phyloP scores from a whole-genome alignment of 2,113 vertebrate genomes.

The Hemiscyllium ocellatum region DNA sequence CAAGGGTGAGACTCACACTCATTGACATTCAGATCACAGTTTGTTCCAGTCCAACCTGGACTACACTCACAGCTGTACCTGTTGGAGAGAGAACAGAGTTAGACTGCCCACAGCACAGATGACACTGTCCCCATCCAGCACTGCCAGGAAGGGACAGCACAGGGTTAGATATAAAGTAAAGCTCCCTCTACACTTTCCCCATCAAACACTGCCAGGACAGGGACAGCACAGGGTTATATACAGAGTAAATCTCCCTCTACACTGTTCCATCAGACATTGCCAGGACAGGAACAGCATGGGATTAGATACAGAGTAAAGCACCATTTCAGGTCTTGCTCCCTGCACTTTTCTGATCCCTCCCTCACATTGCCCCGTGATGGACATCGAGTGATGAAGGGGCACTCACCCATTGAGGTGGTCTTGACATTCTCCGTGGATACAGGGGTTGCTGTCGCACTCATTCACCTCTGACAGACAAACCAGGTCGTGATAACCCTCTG shows the following conservation, averaged over 20 bases:
- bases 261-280: too few species aligned
- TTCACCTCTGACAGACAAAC: slow-evolving; percentile 87
- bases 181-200: background rate
- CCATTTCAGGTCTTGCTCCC: background rate
- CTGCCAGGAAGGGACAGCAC: too few species aligned
- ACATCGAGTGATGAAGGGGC: background rate
- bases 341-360: background rate
- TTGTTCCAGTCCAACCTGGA: slow-evolving; percentile 81
- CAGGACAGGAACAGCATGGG: background rate
- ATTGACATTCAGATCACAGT: slow-evolving; percentile 87
- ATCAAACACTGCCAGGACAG: too few species aligned
- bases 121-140: too few species aligned
- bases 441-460: slow-evolving; percentile 87
- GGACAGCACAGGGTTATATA: too few species aligned
- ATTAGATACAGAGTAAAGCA: background rate
- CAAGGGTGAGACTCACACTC: slow-evolving; percentile 95
- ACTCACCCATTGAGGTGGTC: slow-evolving; percentile 80
- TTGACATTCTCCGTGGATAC: slow-evolving; percentile 77
- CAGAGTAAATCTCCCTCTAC: too few species aligned
- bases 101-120: background rate
- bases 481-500: slow-evolving; percentile 78
- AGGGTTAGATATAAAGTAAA: background rate
- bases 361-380: too few species aligned
- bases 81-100: background rate
- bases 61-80: slow-evolving; percentile 85